A percentile compares a stretch with the other conserved stretches of the same genome.
Evolutionary conservation across 1,140 invertebrate genomes (phyloP).

Genomic region (Neuroterus valhalla): DNA sequence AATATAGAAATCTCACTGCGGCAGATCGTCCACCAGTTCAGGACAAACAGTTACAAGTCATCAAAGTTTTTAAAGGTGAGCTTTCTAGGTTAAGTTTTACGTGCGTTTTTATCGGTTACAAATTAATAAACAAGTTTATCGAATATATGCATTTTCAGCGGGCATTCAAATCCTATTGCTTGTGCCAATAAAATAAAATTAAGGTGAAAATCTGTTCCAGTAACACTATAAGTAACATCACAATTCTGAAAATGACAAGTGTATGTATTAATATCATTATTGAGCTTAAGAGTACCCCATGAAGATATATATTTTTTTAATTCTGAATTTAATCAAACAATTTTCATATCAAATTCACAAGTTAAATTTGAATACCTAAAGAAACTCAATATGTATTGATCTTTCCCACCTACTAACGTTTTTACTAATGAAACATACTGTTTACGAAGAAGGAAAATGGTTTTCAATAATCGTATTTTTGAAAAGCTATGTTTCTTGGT

Average conservation of each 20-base stretch:
- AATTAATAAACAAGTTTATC: neutral
- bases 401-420: too few relatives aligned
- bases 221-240: too few relatives aligned
- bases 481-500: neutral
- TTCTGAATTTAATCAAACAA: conserved; percentile 7
- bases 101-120: neutral
- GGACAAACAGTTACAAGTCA: conserved; percentile 63
- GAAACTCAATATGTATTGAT: too few relatives aligned
- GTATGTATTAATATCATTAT: conserved; percentile 6
- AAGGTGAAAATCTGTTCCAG: conserved; percentile 15
- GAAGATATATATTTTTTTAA: neutral
- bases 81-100: conserved; percentile 44
- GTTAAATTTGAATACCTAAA: too few relatives aligned
- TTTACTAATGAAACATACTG: too few relatives aligned
- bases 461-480: too few relatives aligned
- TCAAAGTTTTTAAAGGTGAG: conserved; percentile 64
- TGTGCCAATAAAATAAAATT: neutral
- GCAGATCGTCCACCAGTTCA: conserved; percentile 46
- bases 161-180: neutral
- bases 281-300: neutral
- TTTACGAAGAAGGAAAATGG: neutral
- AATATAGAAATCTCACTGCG: conserved; percentile 61
- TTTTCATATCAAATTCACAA: too few relatives aligned
- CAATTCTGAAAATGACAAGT: too few relatives aligned
- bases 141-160: neutral